Evolutionary conservation across 92 coral and sea anemone species (phyloP).

Genomic region (Phenganax stokvisi): DNA sequence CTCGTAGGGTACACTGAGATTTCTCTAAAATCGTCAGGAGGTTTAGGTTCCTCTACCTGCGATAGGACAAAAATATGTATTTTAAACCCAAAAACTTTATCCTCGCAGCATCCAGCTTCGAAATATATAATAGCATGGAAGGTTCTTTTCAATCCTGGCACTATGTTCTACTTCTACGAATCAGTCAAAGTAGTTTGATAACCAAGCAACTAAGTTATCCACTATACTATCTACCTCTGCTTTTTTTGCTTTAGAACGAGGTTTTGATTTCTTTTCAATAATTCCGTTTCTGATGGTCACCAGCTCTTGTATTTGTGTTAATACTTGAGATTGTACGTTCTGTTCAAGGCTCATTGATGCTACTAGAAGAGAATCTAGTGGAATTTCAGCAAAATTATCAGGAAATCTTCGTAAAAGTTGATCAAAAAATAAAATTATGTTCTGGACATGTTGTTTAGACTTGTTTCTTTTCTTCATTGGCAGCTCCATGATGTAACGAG

Average conservation of each 20-base stretch:
- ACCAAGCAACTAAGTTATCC: too few species aligned
- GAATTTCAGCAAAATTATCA: slow-evolving; percentile 54
- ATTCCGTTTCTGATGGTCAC: slow-evolving; percentile 41
- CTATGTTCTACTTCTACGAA: too few species aligned
- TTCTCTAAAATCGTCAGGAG: slow-evolving; percentile 71
- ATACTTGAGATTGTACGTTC: slow-evolving; percentile 3
- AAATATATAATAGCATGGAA: too few species aligned
- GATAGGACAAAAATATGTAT: too few species aligned
- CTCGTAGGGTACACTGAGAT: slow-evolving; percentile 60
- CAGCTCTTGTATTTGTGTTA: slow-evolving; percentile 42
- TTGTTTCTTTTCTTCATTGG: slow-evolving; percentile 53
- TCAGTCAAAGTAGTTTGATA: too few species aligned
- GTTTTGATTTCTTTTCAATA: slow-evolving; percentile 43
- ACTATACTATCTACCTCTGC: not conserved
- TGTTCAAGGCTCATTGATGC: slow-evolving; percentile 26
- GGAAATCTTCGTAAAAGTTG: slow-evolving; percentile 70
- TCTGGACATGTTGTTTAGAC: slow-evolving; percentile 44
- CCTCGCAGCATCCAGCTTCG: too few species aligned
- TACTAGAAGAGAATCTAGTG: slow-evolving; percentile 54
- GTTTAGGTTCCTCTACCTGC: slow-evolving; percentile 50
- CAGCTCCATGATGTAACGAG: slow-evolving; percentile 64
- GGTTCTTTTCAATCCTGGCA: too few species aligned
- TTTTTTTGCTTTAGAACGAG: slow-evolving; percentile 21
- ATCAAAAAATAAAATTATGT: slow-evolving; percentile 58
- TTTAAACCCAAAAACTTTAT: too few species aligned